A percentile compares a stretch with the other conserved stretches of the same genome.
Conservation (phyloP, 2,797 vertebrate species). For the Anguilla megastoma region DNA sequence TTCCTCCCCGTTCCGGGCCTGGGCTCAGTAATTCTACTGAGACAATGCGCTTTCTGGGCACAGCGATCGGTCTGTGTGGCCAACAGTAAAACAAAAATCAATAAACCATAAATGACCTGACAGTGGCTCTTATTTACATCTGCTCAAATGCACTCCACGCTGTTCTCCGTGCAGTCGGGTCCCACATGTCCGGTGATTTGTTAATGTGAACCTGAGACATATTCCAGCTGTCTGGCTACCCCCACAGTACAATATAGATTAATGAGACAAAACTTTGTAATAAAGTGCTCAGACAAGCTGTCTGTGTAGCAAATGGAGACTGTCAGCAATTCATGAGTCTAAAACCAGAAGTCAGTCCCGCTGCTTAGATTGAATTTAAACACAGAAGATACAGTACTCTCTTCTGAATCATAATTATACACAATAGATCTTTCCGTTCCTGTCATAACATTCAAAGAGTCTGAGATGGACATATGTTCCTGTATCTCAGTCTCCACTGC, state of each 20-base stretch:
- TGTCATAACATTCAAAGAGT: background rate
- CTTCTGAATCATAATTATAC: background rate
- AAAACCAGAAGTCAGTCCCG: conserved; percentile 13
- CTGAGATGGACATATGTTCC: background rate
- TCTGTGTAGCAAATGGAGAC: background rate
- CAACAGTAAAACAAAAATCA: conserved; percentile 47
- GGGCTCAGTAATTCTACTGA: conserved; percentile 22
- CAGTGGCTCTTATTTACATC: conserved; percentile 19
- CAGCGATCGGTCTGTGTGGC: conserved; percentile 26
- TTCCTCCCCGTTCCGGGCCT: background rate
- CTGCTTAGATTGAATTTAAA: conserved; percentile 7
- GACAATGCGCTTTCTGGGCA: conserved; percentile 20
- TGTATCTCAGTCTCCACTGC: background rate
- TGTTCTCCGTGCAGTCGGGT: background rate
- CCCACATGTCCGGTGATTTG: background rate
- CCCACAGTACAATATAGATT: conserved; percentile 6
- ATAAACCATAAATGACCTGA: conserved; percentile 34
- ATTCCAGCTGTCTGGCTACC: conserved; percentile 1
- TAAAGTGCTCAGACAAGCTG: conserved; percentile 14
- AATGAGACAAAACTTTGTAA: background rate
- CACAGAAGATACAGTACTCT: background rate
- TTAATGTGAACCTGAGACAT: background rate
- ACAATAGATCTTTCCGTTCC: background rate
- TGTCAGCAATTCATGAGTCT: background rate
- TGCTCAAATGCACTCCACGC: background rate